Conservation (phyloP, 2,888 invertebrate genomes). For the Synergus umbraculus region DNA sequence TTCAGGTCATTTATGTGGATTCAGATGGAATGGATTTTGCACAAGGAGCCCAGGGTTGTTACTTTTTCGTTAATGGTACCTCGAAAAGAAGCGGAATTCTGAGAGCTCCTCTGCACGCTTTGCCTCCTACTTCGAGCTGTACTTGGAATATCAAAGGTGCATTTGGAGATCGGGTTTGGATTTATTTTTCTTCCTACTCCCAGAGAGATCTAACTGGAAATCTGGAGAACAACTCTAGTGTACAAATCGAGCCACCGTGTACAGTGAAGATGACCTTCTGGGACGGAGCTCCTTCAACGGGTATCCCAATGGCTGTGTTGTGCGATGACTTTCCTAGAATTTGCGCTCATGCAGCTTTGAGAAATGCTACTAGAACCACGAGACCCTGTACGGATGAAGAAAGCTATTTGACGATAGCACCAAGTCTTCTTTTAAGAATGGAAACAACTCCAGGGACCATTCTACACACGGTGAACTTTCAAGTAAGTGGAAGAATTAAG, state of each 20-base stretch:
- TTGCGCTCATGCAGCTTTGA: conserved; percentile 89
- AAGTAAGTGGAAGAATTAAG: conserved; percentile 60
- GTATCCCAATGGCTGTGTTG: conserved; percentile 68
- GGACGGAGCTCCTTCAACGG: conserved; percentile 70
- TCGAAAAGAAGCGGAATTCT: conserved; percentile 85
- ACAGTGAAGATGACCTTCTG: conserved; percentile 71
- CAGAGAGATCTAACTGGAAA: conserved; percentile 84
- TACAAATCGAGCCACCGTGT: conserved; percentile 63
- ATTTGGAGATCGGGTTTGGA: conserved; percentile 89
- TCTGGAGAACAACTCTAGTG: conserved; percentile 64
- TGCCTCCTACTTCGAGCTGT: conserved; percentile 92
- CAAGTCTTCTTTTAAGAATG: conserved; percentile 71
- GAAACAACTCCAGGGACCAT: conserved; percentile 81
- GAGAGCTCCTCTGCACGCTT: conserved; percentile 89
- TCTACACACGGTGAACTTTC: conserved; percentile 83
- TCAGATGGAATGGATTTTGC: conserved; percentile 92
- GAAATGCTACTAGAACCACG: conserved; percentile 86
- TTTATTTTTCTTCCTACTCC: conserved; percentile 91
- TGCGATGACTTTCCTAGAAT: conserved; percentile 85
- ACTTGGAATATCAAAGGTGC: conserved; percentile 91
- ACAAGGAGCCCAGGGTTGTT: conserved; percentile 77
- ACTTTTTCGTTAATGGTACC: conserved; percentile 78
- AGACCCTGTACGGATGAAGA: conserved; percentile 89
- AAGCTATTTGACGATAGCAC: conserved; percentile 84
- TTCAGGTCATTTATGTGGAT: conserved; percentile 93